These are phyloP conservation scores for Calliopum simillimum DNA, from an alignment of 2,888 invertebrate species.

Conservation along the genomic window DNA sequence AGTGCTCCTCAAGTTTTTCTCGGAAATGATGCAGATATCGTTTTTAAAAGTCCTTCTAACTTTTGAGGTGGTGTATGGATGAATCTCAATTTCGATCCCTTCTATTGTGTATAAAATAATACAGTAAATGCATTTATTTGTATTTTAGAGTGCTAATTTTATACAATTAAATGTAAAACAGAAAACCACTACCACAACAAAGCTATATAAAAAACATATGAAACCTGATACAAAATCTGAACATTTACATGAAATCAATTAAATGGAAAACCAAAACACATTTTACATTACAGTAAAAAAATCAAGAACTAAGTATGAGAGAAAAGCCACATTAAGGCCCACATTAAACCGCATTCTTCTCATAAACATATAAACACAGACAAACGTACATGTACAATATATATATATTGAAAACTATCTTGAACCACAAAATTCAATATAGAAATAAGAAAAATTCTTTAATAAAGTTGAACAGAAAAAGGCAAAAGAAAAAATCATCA, in stretches of 20 bases:
- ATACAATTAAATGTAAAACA: too few species aligned
- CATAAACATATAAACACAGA: neutral
- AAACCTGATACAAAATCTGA: too few species aligned
- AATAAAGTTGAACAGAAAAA: neutral
- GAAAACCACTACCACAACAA: neutral
- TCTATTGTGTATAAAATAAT: too few species aligned
- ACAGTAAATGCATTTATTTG: too few species aligned
- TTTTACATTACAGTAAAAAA: neutral
- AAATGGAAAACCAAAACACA: neutral
- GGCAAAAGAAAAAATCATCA: neutral
- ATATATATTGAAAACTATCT: neutral
- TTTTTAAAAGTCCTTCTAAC: too few species aligned
- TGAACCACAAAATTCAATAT: neutral
- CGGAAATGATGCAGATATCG: too few species aligned
- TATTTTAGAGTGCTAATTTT: too few species aligned
- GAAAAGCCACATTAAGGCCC: constrained; percentile 9
- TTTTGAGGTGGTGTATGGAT: too few species aligned
- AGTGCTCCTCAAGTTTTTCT: too few species aligned
- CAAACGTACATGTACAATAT: neutral
- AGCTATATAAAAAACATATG: too few species aligned
- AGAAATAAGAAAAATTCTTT: neutral
- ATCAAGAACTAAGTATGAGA: too few species aligned
- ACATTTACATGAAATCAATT: neutral
- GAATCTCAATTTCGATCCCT: too few species aligned
- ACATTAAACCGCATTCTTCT: constrained; percentile 15